Percentiles rank a stretch among this genome's conserved stretches.
Evolutionary conservation across 2,113 vertebrate species (phyloP).

Genomic region (Apeltes quadracus): DNA sequence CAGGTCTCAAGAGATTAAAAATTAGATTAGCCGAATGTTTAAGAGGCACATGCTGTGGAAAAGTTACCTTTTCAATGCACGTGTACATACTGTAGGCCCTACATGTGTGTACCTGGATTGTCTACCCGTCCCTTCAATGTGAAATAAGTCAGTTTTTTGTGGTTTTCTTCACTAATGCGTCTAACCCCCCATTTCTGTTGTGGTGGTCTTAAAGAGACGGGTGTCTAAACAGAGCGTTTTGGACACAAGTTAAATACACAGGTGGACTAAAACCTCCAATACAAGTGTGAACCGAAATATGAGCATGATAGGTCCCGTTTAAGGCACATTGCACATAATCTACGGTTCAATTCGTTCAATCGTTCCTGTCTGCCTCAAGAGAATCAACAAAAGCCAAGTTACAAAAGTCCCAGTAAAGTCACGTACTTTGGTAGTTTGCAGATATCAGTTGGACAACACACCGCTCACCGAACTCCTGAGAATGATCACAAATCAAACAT

Average conservation of each 20-base stretch:
- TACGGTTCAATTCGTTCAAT: not conserved
- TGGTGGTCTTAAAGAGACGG: no score
- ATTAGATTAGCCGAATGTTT: no score
- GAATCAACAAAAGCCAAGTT: not conserved
- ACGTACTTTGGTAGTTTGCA: not conserved
- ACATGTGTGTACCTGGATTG: no score
- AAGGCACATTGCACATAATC: not conserved
- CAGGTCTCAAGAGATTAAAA: not conserved
- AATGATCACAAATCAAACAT: not conserved
- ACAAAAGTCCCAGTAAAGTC: not conserved
- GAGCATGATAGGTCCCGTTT: not conserved
- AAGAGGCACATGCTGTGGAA: no score
- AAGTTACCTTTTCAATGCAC: no score
- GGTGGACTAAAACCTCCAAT: no score
- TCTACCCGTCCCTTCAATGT: no score
- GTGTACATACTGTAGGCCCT: no score
- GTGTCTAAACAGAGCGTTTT: no score
- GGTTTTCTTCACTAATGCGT: not conserved
- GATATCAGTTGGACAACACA: not conserved
- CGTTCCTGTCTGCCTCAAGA: not conserved
- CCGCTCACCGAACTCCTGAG: not conserved
- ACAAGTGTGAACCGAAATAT: not conserved
- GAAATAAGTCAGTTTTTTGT: not conserved
- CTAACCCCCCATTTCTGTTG: no score
- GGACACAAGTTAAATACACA: no score